Evolutionary conservation across 2,888 invertebrate genomes (phyloP), one percentile per base, ranked within the genome.

Genomic region (Panopea generosa): DNA sequence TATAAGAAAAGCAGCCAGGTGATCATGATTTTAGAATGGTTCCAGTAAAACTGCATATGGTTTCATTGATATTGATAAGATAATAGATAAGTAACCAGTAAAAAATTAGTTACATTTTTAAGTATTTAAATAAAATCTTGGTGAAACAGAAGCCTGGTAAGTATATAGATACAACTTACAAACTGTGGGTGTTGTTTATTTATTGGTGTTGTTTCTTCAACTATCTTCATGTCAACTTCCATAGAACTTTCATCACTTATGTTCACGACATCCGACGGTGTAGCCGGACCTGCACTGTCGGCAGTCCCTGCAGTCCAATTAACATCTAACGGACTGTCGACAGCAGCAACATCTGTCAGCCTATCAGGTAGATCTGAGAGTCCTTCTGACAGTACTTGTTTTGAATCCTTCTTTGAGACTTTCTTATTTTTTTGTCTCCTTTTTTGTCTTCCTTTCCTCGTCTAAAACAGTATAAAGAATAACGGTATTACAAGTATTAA

Each of bases 201-300:
- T 22, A 75, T 72, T 7, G 82, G 78, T 14, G 72, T 77, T 7
- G 75, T 72, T 43, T 81, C 73, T 26, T 77, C 77, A 24, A 66
- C 72, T 56, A 80, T 76, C 50, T 80, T 69, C 26, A 77, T 59
- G 33, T 80, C 76, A 11, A 77, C 80, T 50, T 76, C 80, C 56
- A 73, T 66, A 2, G 80, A 80, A 47, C 70, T 80, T 0, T 76
- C 76, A 40, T 80, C 76, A 47, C 71, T 71, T 26, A 73, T 61
- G 49, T 57, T 67, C 9, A 67, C 38, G 1, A 66, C 24, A n/a
- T 56, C 56, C 11, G 56, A 56, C 1, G 66, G 66, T 45, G 66
- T 20, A 16, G 11, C 24, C 7, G 29, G 38, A 20, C 38, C 1
- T n/a, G 18, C 56, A 11, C 6, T 18, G 2, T 20, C 20, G 1